Percentiles rank a stretch among this genome's conserved stretches.
These are phyloP conservation scores for Heteractis magnifica DNA, from an alignment of 92 coral and sea anemone genomes.

Conservation along the genomic window DNA sequence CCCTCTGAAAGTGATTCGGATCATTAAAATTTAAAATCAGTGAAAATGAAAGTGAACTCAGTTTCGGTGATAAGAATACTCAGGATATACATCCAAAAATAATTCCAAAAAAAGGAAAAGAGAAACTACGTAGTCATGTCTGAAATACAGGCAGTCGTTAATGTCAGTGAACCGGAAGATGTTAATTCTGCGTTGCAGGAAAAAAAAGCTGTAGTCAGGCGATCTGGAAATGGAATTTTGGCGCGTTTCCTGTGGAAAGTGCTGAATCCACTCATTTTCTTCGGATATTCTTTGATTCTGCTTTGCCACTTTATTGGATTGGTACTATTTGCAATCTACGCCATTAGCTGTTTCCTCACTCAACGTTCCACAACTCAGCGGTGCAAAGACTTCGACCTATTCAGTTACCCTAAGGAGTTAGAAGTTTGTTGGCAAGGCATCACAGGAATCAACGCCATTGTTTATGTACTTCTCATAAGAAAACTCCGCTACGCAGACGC, in stretches of 20 bases:
- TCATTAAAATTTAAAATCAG: not conserved
- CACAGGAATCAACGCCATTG: conserved; percentile 22
- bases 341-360: conserved; percentile 8
- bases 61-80: not conserved
- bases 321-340: conserved; percentile 10
- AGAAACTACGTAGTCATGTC: conserved; percentile 2
- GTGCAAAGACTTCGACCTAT: conserved; percentile 4
- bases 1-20: too few species aligned
- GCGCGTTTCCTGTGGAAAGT: not conserved
- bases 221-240: not conserved
- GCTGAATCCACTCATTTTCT: not conserved
- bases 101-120: not conserved
- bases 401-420: conserved; percentile 21
- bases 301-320: conserved; percentile 20
- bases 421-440: conserved; percentile 24
- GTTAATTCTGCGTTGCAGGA: not conserved
- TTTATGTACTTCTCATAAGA: not conserved
- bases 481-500: conserved; percentile 19
- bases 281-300: conserved; percentile 9
- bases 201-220: not conserved
- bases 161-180: not conserved
- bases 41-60: not conserved
- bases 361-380: conserved; percentile 22
- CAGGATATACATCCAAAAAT: not conserved
- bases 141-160: not conserved